These are phyloP conservation scores for Chloebia gouldiae DNA, from an alignment of 2,113 vertebrate genomes.

Conservation along the genomic window DNA sequence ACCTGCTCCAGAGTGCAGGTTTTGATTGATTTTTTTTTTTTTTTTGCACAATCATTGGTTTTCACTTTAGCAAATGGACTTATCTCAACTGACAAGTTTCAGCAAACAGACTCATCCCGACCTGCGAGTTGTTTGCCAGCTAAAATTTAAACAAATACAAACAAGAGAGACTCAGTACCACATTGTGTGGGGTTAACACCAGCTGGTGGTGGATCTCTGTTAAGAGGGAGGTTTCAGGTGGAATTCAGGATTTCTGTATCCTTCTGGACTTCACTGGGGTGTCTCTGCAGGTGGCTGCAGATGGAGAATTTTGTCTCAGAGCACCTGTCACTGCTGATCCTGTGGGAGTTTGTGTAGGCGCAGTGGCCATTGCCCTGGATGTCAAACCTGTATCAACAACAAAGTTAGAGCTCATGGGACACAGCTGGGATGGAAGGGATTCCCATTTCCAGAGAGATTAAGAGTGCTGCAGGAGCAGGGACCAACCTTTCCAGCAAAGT, in stretches of 20 bases:
- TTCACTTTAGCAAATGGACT: neutral
- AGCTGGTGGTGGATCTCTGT: neutral
- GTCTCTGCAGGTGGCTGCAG: neutral
- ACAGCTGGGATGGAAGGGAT: neutral
- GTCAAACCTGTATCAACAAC: neutral
- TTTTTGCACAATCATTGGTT: neutral
- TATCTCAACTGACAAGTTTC: neutral
- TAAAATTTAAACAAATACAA: neutral
- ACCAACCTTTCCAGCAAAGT: neutral
- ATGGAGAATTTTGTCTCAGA: neutral
- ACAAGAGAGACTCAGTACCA: fast-evolving
- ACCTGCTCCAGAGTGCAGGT: neutral
- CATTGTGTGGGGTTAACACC: neutral
- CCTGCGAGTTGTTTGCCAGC: neutral
- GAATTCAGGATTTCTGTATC: neutral
- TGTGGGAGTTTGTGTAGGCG: neutral
- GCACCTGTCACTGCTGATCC: neutral
- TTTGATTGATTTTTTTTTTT: neutral
- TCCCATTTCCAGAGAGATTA: neutral
- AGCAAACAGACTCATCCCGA: neutral
- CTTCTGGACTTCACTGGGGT: neutral
- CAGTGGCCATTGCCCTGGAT: neutral
- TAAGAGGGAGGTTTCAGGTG: neutral
- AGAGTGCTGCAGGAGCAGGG: neutral
- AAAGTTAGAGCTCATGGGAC: neutral